These are phyloP conservation scores for Wasmannia auropunctata DNA, from an alignment of 1,140 invertebrate species.

Conservation along the genomic window DNA sequence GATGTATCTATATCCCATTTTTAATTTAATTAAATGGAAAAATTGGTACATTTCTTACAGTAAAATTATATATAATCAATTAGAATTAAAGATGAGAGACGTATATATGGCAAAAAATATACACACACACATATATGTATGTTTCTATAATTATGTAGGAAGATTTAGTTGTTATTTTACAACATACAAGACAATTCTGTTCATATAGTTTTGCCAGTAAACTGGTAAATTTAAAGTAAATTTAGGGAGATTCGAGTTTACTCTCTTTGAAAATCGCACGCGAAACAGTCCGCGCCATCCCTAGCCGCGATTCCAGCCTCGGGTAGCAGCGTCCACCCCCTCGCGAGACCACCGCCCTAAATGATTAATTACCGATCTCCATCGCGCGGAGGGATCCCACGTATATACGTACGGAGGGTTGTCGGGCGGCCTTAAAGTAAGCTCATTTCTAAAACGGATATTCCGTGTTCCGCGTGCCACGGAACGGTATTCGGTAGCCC, in stretches of 20 bases:
- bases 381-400: slow-evolving; percentile 74
- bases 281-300: slow-evolving; percentile 25
- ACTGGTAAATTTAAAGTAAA: not conserved
- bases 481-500: slow-evolving; percentile 73
- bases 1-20: not conserved
- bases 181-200: not conserved
- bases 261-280: slow-evolving; percentile 27
- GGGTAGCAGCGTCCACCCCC: slow-evolving; percentile 51
- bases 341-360: slow-evolving; percentile 71
- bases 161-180: not conserved
- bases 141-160: not conserved
- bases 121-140: too few species aligned
- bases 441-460: slow-evolving; percentile 83
- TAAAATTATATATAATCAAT: not conserved
- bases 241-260: not conserved
- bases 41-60: not conserved
- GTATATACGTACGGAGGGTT: slow-evolving; percentile 43
- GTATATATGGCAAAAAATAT: not conserved
- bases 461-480: slow-evolving; percentile 81
- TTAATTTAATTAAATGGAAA: not conserved
- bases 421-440: slow-evolving; percentile 75
- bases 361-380: slow-evolving; percentile 84
- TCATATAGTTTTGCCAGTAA: not conserved
- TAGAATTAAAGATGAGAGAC: not conserved
- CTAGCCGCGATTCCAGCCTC: slow-evolving; percentile 57